These are phyloP conservation scores for Thera obeliscata DNA, from an alignment of 2,888 invertebrate species.

Conservation along the genomic window DNA sequence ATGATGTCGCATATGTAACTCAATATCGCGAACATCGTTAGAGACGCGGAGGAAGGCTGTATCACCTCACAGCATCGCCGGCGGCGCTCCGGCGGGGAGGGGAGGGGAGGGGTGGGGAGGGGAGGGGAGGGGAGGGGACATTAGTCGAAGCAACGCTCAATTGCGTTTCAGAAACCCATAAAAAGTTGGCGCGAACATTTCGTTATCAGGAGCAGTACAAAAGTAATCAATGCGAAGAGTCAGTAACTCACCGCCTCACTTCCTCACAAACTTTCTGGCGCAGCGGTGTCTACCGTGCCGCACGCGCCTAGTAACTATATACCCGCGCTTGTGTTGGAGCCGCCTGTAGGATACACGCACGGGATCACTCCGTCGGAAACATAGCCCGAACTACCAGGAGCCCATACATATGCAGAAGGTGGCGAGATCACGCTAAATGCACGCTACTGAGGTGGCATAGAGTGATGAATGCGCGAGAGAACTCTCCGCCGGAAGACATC, in stretches of 20 bases:
- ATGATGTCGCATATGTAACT: slow-evolving; percentile 17
- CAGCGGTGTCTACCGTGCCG: neutral
- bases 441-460: slow-evolving; percentile 3
- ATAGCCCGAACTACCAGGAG: slow-evolving; percentile 1
- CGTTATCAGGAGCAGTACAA: slow-evolving; percentile 37
- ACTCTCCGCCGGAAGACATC: neutral
- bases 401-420: slow-evolving; percentile 12
- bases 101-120: slow-evolving; percentile 1
- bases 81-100: neutral
- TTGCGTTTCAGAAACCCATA: slow-evolving; percentile 30
- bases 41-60: slow-evolving; percentile 1
- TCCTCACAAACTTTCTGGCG: slow-evolving; percentile 11
- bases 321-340: neutral
- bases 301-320: neutral
- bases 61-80: neutral
- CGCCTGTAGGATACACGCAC: slow-evolving; percentile 1
- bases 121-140: slow-evolving; percentile 1
- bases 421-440: slow-evolving; percentile 12
- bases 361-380: slow-evolving; percentile 5
- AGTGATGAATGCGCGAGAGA: slow-evolving; percentile 2
- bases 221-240: slow-evolving; percentile 40
- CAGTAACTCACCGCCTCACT: slow-evolving; percentile 32
- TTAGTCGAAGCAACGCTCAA: slow-evolving; percentile 26
- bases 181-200: slow-evolving; percentile 36
- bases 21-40: slow-evolving; percentile 21